A percentile compares a stretch with the other conserved stretches of the same genome.
phyloP scores from a whole-genome alignment of 2,888 invertebrate genomes.

The Troides helena region DNA sequence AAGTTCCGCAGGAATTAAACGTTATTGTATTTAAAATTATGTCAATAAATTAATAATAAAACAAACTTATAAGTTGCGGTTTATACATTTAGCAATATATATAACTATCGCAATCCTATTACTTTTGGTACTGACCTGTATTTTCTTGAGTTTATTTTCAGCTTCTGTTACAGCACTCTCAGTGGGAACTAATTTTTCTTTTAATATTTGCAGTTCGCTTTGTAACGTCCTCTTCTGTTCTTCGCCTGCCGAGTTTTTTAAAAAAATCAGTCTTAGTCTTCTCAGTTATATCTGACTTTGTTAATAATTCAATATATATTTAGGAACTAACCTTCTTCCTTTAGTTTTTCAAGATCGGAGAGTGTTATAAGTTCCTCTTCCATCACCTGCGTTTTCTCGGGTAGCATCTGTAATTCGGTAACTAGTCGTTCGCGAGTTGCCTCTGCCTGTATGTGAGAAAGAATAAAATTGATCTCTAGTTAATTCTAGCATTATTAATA shows the following conservation, averaged over 20 bases:
- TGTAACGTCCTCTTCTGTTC: slow-evolving; percentile 77
- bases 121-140: slow-evolving; percentile 60
- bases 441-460: slow-evolving; percentile 56
- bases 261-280: neutral
- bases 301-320: neutral
- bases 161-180: slow-evolving; percentile 75
- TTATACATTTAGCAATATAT: neutral
- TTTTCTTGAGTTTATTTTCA: slow-evolving; percentile 71
- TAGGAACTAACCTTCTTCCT: slow-evolving; percentile 67
- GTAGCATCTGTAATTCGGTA: slow-evolving; percentile 82
- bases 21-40: no score
- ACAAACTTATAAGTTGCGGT: no score
- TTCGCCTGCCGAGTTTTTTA: slow-evolving; percentile 50
- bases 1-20: no score
- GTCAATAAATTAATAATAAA: no score
- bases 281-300: neutral
- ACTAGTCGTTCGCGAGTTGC: slow-evolving; percentile 71
- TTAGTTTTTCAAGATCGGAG: slow-evolving; percentile 81
- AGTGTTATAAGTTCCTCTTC: slow-evolving; percentile 81
- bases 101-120: neutral
- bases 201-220: slow-evolving; percentile 71
- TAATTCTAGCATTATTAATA: neutral
- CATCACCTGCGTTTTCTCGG: slow-evolving; percentile 84
- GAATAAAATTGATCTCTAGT: neutral
- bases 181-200: slow-evolving; percentile 68